These are phyloP conservation scores for Leptinotarsa texana DNA, from an alignment of 1,140 invertebrate species.

Conservation along the genomic window DNA sequence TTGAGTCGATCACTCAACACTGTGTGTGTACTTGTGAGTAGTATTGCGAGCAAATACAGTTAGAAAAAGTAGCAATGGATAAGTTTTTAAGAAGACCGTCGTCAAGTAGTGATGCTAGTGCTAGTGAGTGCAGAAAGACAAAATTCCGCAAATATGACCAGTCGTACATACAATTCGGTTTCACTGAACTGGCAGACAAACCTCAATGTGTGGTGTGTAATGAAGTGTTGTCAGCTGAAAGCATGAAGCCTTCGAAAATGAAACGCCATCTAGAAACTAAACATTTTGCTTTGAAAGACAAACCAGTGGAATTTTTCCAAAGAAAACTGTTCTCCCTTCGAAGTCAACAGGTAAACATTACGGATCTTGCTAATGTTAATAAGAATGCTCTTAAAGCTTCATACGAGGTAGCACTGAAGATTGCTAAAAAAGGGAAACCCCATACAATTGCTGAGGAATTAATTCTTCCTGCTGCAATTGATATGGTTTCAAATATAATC, in stretches of 20 bases:
- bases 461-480: slow-evolving; percentile 45
- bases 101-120: slow-evolving; percentile 1
- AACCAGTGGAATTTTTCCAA: slow-evolving; percentile 45
- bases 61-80: background rate
- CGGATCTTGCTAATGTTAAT: slow-evolving; percentile 41
- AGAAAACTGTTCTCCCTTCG: slow-evolving; percentile 43
- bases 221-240: slow-evolving; percentile 42
- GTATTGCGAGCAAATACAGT: too few species aligned
- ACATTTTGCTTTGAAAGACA: slow-evolving; percentile 41
- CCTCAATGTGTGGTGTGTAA: slow-evolving; percentile 41
- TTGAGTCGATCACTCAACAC: too few species aligned
- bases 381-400: slow-evolving; percentile 34
- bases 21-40: too few species aligned
- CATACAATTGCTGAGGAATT: slow-evolving; percentile 40
- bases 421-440: slow-evolving; percentile 44
- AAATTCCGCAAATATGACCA: slow-evolving; percentile 9
- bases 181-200: slow-evolving; percentile 20
- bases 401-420: slow-evolving; percentile 39
- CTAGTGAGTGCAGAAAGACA: background rate
- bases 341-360: slow-evolving; percentile 41
- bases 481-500: slow-evolving; percentile 44
- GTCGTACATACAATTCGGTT: slow-evolving; percentile 10
- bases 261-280: slow-evolving; percentile 43
- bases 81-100: slow-evolving; percentile 4
- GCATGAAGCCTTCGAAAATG: slow-evolving; percentile 47